phyloP scores from a whole-genome alignment of 2,888 invertebrate genomes.

The Plagiodera versicolora region DNA sequence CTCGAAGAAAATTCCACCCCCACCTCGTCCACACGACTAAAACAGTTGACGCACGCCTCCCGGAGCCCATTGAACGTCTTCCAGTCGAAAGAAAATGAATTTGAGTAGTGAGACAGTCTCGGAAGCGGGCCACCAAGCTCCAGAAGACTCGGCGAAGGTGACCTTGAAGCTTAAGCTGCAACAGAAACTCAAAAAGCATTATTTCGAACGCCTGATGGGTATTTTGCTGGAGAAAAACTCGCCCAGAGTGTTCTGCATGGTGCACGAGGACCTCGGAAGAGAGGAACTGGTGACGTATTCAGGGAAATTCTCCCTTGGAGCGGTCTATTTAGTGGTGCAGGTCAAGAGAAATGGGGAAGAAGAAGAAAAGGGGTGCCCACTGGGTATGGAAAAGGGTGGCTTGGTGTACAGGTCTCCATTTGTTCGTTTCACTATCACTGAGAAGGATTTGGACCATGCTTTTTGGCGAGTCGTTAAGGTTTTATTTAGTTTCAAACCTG shows the following conservation, averaged over 20 bases:
- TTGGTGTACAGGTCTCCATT: neutral
- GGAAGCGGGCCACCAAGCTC: neutral
- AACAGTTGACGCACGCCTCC: too few relatives aligned
- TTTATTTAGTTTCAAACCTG: slow-evolving; percentile 8
- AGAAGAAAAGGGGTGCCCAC: neutral
- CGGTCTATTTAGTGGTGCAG: neutral
- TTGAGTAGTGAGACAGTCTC: neutral
- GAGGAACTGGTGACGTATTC: too few relatives aligned
- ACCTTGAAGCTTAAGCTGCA: neutral
- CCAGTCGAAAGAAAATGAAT: neutral
- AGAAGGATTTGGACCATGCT: slow-evolving; percentile 5
- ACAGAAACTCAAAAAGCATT: neutral
- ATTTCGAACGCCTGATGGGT: neutral
- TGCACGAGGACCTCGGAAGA: neutral
- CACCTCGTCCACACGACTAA: too few relatives aligned
- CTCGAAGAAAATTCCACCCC: too few relatives aligned
- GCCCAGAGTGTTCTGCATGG: neutral
- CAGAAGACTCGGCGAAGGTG: neutral
- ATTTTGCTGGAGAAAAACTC: neutral
- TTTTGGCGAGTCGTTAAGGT: slow-evolving; percentile 12
- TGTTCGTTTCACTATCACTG: slow-evolving; percentile 8
- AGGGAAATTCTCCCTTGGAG: too few relatives aligned
- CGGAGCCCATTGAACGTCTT: too few relatives aligned
- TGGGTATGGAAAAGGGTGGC: too few relatives aligned
- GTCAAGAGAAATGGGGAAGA: too few relatives aligned